Evolutionary conservation across 1,140 invertebrate species (phyloP), one percentile per base, ranked within the genome.

Genomic region (Solenopsis invicta): DNA sequence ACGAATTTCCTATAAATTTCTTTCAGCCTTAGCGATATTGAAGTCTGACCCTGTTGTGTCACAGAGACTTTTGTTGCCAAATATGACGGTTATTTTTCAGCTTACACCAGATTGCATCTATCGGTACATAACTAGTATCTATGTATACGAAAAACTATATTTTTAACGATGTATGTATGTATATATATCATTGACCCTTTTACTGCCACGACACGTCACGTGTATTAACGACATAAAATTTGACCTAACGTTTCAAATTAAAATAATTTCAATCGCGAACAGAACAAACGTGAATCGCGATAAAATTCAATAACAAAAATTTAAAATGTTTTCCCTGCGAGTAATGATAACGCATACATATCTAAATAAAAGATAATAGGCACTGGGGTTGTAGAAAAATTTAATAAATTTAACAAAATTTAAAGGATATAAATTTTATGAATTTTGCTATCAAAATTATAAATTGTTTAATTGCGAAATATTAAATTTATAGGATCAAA

Each of bases 61-160:
- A 52, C 69, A 13, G 29, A 56, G 54, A 72, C 24, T 48, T 75
- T 59, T 62, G 37, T 82, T 29, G 67, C 9, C 21, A 34, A 74
- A 84, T 34, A 24, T 59, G 80, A 72, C 52, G 67, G 66, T 74
- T 84, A 82, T 72, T 84, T 75, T 84, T 54, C 80, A 61, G 18
- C 16, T n/a, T 59, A 82, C 72, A 69, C 29, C 41, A 56, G 69
- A 75, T 84, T 29, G 37, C 21, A 48, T 13, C 56, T 16, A 56
- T 78, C 18, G 18, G 12, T 69, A 50, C 18, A 6, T 50, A 75
- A 75, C 50, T 69, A 24, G 29, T 18, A 34, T 34, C 54, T n/a
- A 54, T 61, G 24, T 37, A 21, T 21, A 81, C 5, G 18, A 37
- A n/a, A 29, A 18, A 13, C 29, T 75, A 48, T 75, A 61, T 61